Evolutionary conservation across 2,888 invertebrate genomes (phyloP).

Genomic region (Drosophila kanekoi): DNA sequence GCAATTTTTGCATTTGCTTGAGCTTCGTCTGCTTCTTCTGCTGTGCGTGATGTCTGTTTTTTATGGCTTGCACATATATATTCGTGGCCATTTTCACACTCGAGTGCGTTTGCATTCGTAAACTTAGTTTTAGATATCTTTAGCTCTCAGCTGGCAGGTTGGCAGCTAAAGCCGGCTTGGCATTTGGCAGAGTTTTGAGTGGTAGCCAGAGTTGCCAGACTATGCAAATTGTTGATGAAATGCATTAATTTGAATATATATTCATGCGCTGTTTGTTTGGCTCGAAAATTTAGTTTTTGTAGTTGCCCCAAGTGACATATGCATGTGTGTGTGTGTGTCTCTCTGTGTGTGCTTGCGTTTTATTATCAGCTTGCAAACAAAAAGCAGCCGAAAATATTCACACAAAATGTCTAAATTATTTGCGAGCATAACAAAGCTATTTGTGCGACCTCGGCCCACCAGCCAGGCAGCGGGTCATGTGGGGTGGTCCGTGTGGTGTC

Average conservation of each 20-base stretch:
- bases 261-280: slow-evolving; percentile 34
- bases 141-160: slow-evolving; percentile 11
- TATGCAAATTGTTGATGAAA: slow-evolving; percentile 56
- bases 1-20: slow-evolving; percentile 9
- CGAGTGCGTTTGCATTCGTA: slow-evolving; percentile 2
- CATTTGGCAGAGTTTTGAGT: slow-evolving; percentile 4
- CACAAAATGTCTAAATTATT: slow-evolving; percentile 67
- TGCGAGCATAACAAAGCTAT: slow-evolving; percentile 55
- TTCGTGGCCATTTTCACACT: slow-evolving; percentile 2
- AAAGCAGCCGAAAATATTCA: slow-evolving; percentile 23
- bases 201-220: slow-evolving; percentile 9
- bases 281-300: slow-evolving; percentile 17
- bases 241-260: slow-evolving; percentile 64
- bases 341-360: slow-evolving; percentile 22
- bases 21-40: not conserved
- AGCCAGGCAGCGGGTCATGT: not conserved
- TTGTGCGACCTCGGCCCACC: slow-evolving; percentile 17
- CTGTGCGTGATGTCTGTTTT: slow-evolving; percentile 14
- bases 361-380: slow-evolving; percentile 32
- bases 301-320: slow-evolving; percentile 14
- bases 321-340: not conserved
- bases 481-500: not conserved
- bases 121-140: slow-evolving; percentile 24
- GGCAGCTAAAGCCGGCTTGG: not conserved
- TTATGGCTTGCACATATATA: slow-evolving; percentile 20